These are phyloP conservation scores for Papilio demoleus DNA, from an alignment of 2,888 invertebrate species.

Conservation along the genomic window DNA sequence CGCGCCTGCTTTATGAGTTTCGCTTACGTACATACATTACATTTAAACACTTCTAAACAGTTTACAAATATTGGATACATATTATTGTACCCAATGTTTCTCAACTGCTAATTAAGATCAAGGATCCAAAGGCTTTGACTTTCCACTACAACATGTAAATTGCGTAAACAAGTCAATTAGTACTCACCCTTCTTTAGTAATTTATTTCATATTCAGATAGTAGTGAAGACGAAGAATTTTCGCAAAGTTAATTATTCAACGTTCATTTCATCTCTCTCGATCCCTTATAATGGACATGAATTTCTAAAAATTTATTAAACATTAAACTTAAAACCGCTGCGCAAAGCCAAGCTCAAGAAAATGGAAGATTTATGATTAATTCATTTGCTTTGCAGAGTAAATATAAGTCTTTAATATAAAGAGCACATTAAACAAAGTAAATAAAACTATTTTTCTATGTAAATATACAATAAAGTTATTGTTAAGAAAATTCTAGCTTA, in stretches of 20 bases:
- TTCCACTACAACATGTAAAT: not conserved
- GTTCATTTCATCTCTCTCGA: slow-evolving; percentile 1
- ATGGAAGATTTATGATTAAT: slow-evolving; percentile 10
- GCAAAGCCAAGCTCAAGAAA: not conserved
- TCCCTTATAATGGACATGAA: slow-evolving; percentile 10
- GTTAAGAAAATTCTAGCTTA: not conserved
- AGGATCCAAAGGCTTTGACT: not conserved
- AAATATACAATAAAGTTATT: not conserved
- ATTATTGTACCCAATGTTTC: slow-evolving; percentile 14
- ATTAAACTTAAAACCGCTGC: slow-evolving; percentile 8
- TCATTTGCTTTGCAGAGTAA: slow-evolving; percentile 16
- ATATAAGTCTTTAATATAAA: slow-evolving; percentile 14
- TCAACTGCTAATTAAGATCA: slow-evolving; percentile 13
- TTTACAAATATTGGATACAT: slow-evolving; percentile 8
- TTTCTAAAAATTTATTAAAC: slow-evolving; percentile 9
- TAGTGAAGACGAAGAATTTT: not conserved
- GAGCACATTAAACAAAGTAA: slow-evolving; percentile 6
- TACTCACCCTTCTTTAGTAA: not conserved
- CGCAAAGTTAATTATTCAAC: not conserved
- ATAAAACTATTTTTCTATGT: slow-evolving; percentile 13
- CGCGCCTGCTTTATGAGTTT: slow-evolving; percentile 20
- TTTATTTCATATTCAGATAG: not conserved
- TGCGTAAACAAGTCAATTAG: not conserved
- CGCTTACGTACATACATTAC: slow-evolving; percentile 22
- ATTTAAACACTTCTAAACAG: not conserved